A percentile compares a stretch with the other conserved stretches of the same genome.
These are phyloP conservation scores for Acomys russatus DNA, from an alignment of 2,797 vertebrate species.

Conservation along the genomic window DNA sequence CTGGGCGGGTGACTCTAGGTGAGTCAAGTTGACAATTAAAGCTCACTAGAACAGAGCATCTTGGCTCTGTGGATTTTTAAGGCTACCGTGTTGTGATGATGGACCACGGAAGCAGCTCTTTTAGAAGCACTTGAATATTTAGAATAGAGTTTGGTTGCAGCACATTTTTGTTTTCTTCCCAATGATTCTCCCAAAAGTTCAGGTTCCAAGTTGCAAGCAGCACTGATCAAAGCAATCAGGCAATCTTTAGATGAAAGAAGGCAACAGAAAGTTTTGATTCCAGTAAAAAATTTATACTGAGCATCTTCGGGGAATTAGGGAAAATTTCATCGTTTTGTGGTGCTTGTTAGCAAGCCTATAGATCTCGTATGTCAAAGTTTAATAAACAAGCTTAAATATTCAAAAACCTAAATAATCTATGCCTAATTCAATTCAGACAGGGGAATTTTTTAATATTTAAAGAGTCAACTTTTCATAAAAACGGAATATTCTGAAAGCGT, in stretches of 20 bases:
- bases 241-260: conserved; percentile 18
- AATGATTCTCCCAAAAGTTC: background rate
- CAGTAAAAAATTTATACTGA: background rate
- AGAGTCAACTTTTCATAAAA: conserved; percentile 47
- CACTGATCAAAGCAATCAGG: background rate
- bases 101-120: background rate
- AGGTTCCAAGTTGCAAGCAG: background rate
- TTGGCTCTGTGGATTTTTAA: background rate
- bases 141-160: background rate
- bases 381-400: conserved; percentile 51
- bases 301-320: background rate
- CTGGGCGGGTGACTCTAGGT: background rate
- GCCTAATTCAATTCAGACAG: background rate
- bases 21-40: background rate
- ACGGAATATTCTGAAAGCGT: background rate
- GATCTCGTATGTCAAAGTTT: background rate
- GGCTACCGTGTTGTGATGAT: background rate
- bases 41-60: background rate
- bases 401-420: conserved; percentile 20
- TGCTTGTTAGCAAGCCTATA: background rate
- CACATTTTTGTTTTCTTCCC: background rate
- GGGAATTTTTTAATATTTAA: conserved; percentile 37
- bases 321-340: background rate
- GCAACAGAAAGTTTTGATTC: conserved; percentile 38
- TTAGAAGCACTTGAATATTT: background rate